Evolutionary conservation across 2,113 vertebrate genomes (phyloP), one percentile per base, ranked within the genome.

Genomic region (Toxotes jaculatrix): DNA sequence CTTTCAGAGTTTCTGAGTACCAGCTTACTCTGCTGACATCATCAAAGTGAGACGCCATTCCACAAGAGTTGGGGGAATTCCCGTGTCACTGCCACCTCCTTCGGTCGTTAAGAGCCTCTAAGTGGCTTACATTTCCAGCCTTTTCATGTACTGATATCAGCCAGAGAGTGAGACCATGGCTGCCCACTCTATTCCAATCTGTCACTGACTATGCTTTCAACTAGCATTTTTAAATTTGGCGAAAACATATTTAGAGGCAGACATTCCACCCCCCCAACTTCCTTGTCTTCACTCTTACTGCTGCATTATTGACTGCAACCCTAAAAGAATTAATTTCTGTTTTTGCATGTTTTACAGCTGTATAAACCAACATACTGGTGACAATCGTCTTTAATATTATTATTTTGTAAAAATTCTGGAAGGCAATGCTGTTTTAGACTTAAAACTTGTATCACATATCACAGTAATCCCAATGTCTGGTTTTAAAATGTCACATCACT

Each of bases 1-100:
- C 87, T 91, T 92, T 93, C 77, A 93, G 74, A 82, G 79, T 57
- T 79, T 55, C 63, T 43, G 79, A 82, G 70, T 40, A 74, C 43
- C 73, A 79, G 90, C 87, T 86, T 74, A 77, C 80, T 43, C 71
- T 63, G 84, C 69, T 92, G 92, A 93, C 92, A 92, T 94, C 92
- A 92, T 94, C 89, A 92, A 93, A 89, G 86, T 89, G 90, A 78
- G 88, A 92, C 85, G 23, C 51, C 14, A 76, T 78, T 84, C 85
- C 76, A 86, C 53, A 63, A 42, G 63, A 82, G 69, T 63, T 21
- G 62, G 81, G 84, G 93, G 88, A 86, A 87, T 88, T 88, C 89
- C 92, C 83, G 17, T 23, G 23, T 83, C 65, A 13, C 34, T 62
- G 74, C 85, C 74, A 75, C 69, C 86, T 83, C 82, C 60, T 65